These are phyloP conservation scores for Nipponia nippon DNA, from an alignment of 2,113 vertebrate species.

Conservation along the genomic window DNA sequence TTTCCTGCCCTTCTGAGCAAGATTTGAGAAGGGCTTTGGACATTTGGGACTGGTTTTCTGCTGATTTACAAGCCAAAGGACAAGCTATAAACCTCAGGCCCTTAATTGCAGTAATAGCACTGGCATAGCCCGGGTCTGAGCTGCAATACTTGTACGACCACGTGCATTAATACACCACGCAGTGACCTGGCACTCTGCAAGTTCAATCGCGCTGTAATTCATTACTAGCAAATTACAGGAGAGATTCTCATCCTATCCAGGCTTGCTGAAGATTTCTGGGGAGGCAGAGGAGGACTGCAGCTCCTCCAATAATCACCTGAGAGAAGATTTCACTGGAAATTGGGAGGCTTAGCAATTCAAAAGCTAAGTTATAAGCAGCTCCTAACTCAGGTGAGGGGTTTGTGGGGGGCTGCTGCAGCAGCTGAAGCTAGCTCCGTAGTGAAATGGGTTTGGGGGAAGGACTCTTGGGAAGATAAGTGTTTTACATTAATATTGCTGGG, in stretches of 20 bases:
- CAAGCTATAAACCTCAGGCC: neutral
- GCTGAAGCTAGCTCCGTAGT: neutral
- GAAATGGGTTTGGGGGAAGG: neutral
- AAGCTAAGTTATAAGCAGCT: neutral
- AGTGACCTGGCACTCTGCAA: neutral
- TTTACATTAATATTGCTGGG: neutral
- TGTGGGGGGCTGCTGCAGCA: neutral
- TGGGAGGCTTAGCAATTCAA: accelerated
- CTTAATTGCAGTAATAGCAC: neutral
- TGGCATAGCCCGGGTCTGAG: neutral
- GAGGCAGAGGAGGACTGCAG: neutral
- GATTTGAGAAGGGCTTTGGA: neutral
- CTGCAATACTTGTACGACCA: accelerated
- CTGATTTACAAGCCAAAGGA: neutral
- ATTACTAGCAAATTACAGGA: neutral
- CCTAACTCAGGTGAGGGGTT: neutral
- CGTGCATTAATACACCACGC: accelerated
- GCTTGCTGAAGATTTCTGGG: neutral
- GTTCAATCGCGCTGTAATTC: neutral
- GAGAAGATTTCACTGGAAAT: accelerated
- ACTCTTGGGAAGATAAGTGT: accelerated
- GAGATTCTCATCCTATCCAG: no score
- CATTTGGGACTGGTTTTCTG: neutral
- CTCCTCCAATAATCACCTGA: neutral
- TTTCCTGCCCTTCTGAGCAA: neutral